Evolutionary conservation across 2,797 vertebrate species (phyloP).

Genomic region (Vultur gryphus): DNA sequence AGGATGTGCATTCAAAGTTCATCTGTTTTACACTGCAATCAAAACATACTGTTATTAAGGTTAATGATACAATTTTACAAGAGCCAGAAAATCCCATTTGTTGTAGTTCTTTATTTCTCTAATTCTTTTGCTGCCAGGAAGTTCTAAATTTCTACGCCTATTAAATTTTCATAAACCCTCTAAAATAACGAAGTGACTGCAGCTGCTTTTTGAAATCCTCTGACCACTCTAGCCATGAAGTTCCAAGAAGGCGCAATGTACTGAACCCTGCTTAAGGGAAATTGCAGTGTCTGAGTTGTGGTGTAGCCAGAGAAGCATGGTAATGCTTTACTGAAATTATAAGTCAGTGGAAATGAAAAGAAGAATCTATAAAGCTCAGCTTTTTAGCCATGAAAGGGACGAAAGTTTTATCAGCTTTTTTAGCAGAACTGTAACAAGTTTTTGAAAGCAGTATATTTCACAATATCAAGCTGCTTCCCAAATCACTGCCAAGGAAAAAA

Average conservation of each 20-base stretch:
- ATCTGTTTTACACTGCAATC: neutral
- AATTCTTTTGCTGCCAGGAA: neutral
- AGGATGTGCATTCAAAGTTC: neutral
- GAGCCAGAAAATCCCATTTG: neutral
- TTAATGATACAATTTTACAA: neutral
- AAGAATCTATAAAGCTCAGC: neutral
- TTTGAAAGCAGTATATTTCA: neutral
- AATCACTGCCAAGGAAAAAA: neutral
- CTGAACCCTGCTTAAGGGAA: neutral
- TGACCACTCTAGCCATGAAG: neutral
- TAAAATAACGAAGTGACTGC: neutral
- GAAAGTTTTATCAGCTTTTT: neutral
- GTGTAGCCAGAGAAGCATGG: neutral
- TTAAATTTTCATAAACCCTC: neutral
- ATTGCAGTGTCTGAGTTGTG: rapidly evolving
- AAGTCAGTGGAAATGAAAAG: neutral
- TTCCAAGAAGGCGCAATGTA: rapidly evolving
- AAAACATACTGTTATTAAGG: neutral
- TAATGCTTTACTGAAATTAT: neutral
- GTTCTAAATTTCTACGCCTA: neutral
- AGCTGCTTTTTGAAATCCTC: neutral
- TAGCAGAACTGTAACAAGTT: neutral
- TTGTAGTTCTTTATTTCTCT: neutral
- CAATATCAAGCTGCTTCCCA: neutral
- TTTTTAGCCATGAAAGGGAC: neutral